Evolutionary conservation across 1,140 invertebrate genomes (phyloP).

Genomic region (Antheraea pernyi): DNA sequence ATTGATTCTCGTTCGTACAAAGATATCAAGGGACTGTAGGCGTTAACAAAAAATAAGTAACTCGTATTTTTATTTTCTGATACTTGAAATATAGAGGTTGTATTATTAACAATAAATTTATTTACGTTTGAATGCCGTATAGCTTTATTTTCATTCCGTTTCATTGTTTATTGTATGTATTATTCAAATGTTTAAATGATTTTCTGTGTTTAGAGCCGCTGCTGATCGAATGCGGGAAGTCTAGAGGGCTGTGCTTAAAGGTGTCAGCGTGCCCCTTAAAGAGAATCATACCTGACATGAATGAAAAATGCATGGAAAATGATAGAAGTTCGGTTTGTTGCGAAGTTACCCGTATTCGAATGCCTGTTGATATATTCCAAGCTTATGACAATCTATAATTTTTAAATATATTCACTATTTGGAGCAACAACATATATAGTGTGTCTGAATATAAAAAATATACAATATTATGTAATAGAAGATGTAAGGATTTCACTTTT

Average conservation of each 20-base stretch:
- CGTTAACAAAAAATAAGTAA: not conserved
- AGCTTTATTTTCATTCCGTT: not conserved
- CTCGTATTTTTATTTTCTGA: not conserved
- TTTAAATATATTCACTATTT: not conserved
- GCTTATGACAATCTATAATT: constrained; percentile 10
- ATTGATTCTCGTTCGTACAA: too few species aligned
- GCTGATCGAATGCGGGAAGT: not conserved
- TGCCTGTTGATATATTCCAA: constrained; percentile 39
- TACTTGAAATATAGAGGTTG: not conserved
- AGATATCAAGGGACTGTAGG: too few species aligned
- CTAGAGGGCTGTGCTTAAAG: constrained; percentile 35
- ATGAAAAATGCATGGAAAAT: constrained; percentile 29
- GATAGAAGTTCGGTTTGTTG: constrained; percentile 38
- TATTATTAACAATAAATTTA: not conserved
- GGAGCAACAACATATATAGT: not conserved
- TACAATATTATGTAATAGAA: too few species aligned
- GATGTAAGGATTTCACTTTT: too few species aligned
- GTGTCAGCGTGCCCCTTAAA: constrained; percentile 32
- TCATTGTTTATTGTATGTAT: not conserved
- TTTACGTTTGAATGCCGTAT: not conserved
- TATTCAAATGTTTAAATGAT: too few species aligned
- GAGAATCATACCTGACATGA: constrained; percentile 22
- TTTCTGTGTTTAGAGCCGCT: not conserved
- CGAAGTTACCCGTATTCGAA: constrained; percentile 27
- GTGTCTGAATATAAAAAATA: too few species aligned